A percentile compares a stretch with the other conserved stretches of the same genome.
Evolutionary conservation across 2,113 vertebrate genomes (phyloP).

Genomic region (Saimiri boliviensis): DNA sequence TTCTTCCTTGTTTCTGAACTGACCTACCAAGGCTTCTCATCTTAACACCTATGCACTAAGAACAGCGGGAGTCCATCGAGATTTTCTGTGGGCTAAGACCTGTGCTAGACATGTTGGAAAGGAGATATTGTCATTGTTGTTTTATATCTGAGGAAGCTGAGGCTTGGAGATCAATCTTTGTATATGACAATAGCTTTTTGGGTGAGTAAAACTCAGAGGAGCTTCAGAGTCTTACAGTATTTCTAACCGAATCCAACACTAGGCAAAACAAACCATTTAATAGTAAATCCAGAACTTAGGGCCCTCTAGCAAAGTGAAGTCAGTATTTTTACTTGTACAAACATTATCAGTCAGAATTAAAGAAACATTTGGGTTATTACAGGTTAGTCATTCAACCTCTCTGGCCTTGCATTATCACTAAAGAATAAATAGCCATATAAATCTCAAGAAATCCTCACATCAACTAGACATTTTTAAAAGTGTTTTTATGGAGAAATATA

Average conservation of each 20-base stretch:
- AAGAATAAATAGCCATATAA: neutral
- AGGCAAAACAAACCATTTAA: conserved; percentile 13
- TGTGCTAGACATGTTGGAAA: neutral
- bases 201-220: neutral
- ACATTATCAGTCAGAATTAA: neutral
- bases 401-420: neutral
- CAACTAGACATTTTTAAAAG: neutral
- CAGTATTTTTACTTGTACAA: neutral
- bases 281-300: conserved; percentile 25
- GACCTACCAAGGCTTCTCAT: neutral
- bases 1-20: neutral
- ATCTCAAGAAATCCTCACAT: neutral
- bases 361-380: neutral
- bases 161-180: neutral
- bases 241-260: conserved; percentile 59
- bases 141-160: neutral
- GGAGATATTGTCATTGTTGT: neutral
- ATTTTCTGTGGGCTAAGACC: neutral
- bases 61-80: neutral
- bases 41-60: neutral
- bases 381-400: neutral
- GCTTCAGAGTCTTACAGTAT: neutral
- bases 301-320: neutral
- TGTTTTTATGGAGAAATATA: neutral
- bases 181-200: neutral